A percentile compares a stretch with the other conserved stretches of the same genome.
phyloP scores from a whole-genome alignment of 2,113 vertebrate species.

The Alosa alosa region DNA sequence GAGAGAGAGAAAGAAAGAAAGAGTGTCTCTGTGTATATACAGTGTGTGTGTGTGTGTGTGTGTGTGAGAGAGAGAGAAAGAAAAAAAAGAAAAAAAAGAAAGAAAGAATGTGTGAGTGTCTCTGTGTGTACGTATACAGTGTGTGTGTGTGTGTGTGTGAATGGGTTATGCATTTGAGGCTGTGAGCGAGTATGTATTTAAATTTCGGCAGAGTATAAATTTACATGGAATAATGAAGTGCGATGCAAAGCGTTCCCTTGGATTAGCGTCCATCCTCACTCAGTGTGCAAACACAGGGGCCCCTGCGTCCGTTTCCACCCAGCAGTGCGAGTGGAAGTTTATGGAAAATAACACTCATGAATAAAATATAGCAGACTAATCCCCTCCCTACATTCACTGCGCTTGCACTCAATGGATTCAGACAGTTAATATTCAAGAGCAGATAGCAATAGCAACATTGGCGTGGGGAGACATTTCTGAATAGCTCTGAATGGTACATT shows the following conservation, averaged over 20 bases:
- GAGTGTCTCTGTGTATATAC: background rate
- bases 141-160: slow-evolving; percentile 5
- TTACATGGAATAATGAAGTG: slow-evolving; percentile 17
- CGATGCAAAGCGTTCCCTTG: slow-evolving; percentile 7
- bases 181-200: slow-evolving; percentile 15
- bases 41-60: slow-evolving; percentile 13
- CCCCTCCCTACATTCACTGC: slow-evolving; percentile 63
- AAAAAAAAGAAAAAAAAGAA: background rate
- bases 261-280: background rate
- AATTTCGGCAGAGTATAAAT: slow-evolving; percentile 15
- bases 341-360: slow-evolving; percentile 51
- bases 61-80: slow-evolving; percentile 11
- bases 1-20: background rate
- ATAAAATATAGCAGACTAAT: slow-evolving; percentile 55
- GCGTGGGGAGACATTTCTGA: background rate
- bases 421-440: slow-evolving; percentile 55
- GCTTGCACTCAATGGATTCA: slow-evolving; percentile 52
- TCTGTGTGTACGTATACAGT: background rate
- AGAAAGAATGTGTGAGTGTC: background rate
- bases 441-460: slow-evolving; percentile 14
- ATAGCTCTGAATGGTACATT: background rate
- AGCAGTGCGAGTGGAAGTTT: slow-evolving; percentile 35
- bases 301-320: background rate
- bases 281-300: background rate
- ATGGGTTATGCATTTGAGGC: background rate